phyloP scores from a whole-genome alignment of 2,888 invertebrate genomes.

The Mantis religiosa region DNA sequence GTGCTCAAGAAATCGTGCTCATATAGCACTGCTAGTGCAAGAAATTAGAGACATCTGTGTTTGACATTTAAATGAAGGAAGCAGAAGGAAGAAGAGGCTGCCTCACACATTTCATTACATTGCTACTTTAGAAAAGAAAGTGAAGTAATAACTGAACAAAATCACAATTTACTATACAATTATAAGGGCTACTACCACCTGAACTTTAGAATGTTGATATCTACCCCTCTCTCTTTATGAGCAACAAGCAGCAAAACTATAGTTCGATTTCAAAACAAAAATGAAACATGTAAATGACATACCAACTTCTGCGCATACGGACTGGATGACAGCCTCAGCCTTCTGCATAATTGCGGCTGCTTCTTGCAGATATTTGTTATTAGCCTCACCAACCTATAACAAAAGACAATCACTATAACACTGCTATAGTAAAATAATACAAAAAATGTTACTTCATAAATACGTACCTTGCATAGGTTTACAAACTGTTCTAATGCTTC shows the following conservation, averaged over 20 bases:
- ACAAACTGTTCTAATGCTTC: constrained; percentile 24
- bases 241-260: constrained; percentile 18
- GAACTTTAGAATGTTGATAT: too few species aligned
- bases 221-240: too few species aligned
- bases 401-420: background rate
- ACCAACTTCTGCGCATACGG: constrained; percentile 40
- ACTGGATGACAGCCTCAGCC: constrained; percentile 36
- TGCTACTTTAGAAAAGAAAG: too few species aligned
- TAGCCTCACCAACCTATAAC: constrained; percentile 39
- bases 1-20: too few species aligned
- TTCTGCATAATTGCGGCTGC: constrained; percentile 38
- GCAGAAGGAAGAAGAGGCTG: too few species aligned
- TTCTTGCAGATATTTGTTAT: constrained; percentile 36
- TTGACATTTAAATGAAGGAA: too few species aligned
- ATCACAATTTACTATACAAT: too few species aligned
- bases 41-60: too few species aligned
- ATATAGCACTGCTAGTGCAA: too few species aligned
- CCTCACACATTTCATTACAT: too few species aligned
- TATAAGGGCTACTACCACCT: too few species aligned
- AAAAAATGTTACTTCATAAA: background rate
- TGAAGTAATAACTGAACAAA: too few species aligned
- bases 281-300: constrained; percentile 15
- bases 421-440: background rate
- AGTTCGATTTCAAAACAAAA: background rate
- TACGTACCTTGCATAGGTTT: constrained; percentile 20